These are phyloP conservation scores for Chiloscyllium punctatum DNA, from an alignment of 2,797 vertebrate genomes.

Conservation along the genomic window DNA sequence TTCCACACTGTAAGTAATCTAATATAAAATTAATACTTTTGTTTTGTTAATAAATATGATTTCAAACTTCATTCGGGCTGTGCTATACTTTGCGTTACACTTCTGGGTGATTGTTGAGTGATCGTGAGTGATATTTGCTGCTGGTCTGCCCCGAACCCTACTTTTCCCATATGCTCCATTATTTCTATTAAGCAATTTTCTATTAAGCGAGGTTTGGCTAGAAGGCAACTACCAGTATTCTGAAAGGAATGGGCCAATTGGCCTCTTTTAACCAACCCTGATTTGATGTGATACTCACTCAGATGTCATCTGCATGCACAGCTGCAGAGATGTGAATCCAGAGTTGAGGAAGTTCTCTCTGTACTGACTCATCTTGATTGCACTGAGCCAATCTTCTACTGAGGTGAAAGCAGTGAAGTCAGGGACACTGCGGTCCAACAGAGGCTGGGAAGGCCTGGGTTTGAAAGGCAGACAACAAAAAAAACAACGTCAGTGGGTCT, in stretches of 20 bases:
- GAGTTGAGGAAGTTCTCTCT: slow-evolving; percentile 94
- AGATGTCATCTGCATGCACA: slow-evolving; percentile 92
- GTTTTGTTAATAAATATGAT: too few relatives aligned
- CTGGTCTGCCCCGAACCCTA: too few relatives aligned
- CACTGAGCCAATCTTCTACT: slow-evolving; percentile 93
- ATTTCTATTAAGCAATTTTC: too few relatives aligned
- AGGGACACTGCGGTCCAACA: slow-evolving; percentile 91
- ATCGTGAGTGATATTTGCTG: too few relatives aligned
- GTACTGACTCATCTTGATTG: slow-evolving; percentile 98
- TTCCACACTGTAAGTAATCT: too few relatives aligned
- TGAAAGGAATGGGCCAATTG: not conserved
- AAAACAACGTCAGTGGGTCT: not conserved
- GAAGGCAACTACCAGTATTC: not conserved
- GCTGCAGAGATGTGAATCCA: slow-evolving; percentile 93
- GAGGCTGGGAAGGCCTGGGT: slow-evolving; percentile 90
- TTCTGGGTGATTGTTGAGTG: too few relatives aligned
- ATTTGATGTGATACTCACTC: slow-evolving; percentile 74
- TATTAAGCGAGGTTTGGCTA: too few relatives aligned
- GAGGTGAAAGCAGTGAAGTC: slow-evolving; percentile 98
- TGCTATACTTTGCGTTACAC: too few relatives aligned
- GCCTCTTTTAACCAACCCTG: not conserved
- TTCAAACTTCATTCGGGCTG: too few relatives aligned
- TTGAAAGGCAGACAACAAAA: not conserved
- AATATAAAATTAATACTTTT: too few relatives aligned
- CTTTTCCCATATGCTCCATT: too few relatives aligned